phyloP scores from a whole-genome alignment of 2,888 invertebrate species.

The Andrena bucephala region DNA sequence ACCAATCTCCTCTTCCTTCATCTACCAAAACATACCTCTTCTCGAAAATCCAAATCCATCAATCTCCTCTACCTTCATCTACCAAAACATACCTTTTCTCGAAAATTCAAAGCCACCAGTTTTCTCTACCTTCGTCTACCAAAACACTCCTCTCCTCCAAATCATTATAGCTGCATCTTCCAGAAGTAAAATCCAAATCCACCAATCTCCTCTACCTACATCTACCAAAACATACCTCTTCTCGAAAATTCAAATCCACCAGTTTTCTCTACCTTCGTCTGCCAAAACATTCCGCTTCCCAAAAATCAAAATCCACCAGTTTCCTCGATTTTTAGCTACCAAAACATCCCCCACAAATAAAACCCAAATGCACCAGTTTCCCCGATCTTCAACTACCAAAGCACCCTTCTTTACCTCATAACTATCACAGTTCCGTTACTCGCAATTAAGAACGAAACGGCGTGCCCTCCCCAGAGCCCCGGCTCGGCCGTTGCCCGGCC shows the following conservation, averaged over 20 bases:
- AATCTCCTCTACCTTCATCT: too few species aligned
- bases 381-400: background rate
- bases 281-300: too few species aligned
- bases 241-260: background rate
- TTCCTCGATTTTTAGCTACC: too few species aligned
- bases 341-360: background rate
- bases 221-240: background rate
- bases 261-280: too few species aligned
- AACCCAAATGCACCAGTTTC: background rate
- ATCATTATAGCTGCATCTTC: too few species aligned
- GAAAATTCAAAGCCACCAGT: background rate
- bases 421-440: background rate
- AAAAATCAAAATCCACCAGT: too few species aligned
- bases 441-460: slow-evolving; percentile 11
- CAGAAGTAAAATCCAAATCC: too few species aligned
- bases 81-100: background rate
- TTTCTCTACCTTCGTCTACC: too few species aligned
- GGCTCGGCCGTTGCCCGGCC: slow-evolving; percentile 6
- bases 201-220: background rate
- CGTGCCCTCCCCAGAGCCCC: background rate
- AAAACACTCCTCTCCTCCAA: background rate
- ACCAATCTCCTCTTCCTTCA: too few species aligned
- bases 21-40: too few species aligned
- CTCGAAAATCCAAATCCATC: too few species aligned
- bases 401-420: background rate